Base-by-base conservation (phyloP, 2,113 vertebrate species). In the Pitta sordida region DNA sequence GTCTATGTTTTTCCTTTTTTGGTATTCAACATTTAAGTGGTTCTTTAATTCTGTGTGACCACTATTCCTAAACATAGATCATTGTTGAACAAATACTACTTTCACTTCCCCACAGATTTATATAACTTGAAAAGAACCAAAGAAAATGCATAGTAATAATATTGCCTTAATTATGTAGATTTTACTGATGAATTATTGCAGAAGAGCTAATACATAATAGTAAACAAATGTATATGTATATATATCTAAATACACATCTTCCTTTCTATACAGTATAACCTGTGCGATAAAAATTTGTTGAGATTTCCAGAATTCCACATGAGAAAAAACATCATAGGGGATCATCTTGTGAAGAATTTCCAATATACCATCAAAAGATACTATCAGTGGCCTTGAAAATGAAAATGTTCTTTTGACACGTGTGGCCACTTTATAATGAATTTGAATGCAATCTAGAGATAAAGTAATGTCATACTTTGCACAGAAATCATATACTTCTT, bases 181-280 rank as follows among this genome's bases (percentile, higher is more conserved):
- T 41, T 41, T 41, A 41, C 39, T 41, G 39, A 41, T 14, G 14
- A 41, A 41, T 41, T 41, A 41, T 41, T 41, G 39, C 10, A 41
- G 39, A 41, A 41, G 39, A 41, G 14, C 14, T 41, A 10, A 41
- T 41, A 41, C 14, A 41, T 41, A n/a, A n/a, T n/a, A n/a, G 39
- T 41, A 14, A 11, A 41, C 14, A 41, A 11, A 41, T 41, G 14
- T 41, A 41, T n/a, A 26, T 51, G 18, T 30, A 1, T 26, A n/a
- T 30, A 30, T 15, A 30, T 43, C 22, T 2, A 76, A 16, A 69
- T 23, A 26, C 1, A 52, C 1, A 37, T 58, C 0, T 2, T 53
- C 5, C 68, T 93, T 77, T 71, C 2, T 44, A 20, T 68, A 26
- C 2, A 14, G 5, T 34, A 7, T 86, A 29, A 60, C 3, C 48